These are phyloP conservation scores for Xylocampa areola DNA, from an alignment of 2,888 invertebrate genomes.

Conservation along the genomic window DNA sequence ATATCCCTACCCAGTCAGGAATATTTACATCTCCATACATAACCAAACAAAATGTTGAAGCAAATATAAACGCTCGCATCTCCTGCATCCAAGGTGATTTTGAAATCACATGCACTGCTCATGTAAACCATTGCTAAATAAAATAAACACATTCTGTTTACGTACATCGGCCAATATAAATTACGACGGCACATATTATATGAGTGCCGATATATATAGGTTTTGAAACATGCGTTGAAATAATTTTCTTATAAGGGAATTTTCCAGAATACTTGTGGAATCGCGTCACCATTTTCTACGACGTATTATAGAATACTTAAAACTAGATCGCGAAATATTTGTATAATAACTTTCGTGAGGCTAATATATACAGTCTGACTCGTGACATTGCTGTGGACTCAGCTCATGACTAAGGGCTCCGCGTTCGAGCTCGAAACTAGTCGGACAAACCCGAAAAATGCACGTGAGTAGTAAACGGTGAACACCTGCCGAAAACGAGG, in stretches of 20 bases:
- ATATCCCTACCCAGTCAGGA: not conserved
- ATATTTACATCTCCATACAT: not conserved
- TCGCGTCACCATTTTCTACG: no score
- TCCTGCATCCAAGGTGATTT: slow-evolving; percentile 70
- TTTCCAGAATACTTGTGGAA: slow-evolving; percentile 16
- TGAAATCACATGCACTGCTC: slow-evolving; percentile 70
- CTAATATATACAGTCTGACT: no score
- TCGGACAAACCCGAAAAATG: no score
- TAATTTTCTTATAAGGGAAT: slow-evolving; percentile 19
- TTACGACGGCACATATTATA: slow-evolving; percentile 47
- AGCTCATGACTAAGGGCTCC: no score
- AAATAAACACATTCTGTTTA: slow-evolving; percentile 69
- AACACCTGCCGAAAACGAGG: no score
- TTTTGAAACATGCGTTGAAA: slow-evolving; percentile 36
- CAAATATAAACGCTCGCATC: slow-evolving; percentile 49
- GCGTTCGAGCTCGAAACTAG: no score
- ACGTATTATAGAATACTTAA: no score
- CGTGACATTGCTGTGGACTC: no score
- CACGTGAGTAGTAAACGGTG: no score
- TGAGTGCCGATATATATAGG: slow-evolving; percentile 30
- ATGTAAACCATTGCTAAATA: slow-evolving; percentile 74
- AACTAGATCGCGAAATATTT: no score
- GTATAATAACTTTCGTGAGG: no score
- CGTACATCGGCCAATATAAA: slow-evolving; percentile 60
- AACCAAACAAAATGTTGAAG: slow-evolving; percentile 27